Base-by-base conservation (phyloP, 2,113 vertebrate species). In the Formicarius rufipectus region DNA sequence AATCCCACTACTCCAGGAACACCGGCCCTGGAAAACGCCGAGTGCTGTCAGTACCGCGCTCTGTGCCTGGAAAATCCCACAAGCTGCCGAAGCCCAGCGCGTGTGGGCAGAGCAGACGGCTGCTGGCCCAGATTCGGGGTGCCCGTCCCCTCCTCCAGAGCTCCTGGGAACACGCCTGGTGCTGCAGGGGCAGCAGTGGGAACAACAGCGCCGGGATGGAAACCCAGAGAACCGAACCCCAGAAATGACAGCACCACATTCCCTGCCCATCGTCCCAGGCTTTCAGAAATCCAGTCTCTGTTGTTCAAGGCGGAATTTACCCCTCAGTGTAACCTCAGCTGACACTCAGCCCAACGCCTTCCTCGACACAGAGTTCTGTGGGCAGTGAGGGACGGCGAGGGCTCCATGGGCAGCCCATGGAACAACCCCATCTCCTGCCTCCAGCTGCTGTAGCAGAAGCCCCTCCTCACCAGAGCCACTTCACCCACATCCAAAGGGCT, bases 111-210 rank as follows among this genome's bases (percentile, higher is more conserved):
- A 4, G 47, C 14, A 30, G 44, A 15, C 0, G 2, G 1, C 35
- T 30, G 30, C n/a, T 4, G 0, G 62, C 55, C 8, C 67, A 7
- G 7, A 10, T 60, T 12, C 35, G 3, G 0, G 44, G 76, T 1
- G 1, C 27, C 8, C 1, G 2, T 9, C 25, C 33, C 59, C 59
- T 87, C 72, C 75, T 35, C 14, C 75, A 56, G 1, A 23, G 3
- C 75, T 21, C 25, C 9, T 0, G 1, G 49, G 68, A 33, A 40
- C 10, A 1, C 0, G 3, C 31, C 33, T 4, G 22, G 28, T 5
- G n/a, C 39, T 45, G 27, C 44, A 7, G 24, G 77, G 30, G 52
- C 80, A 80, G 40, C 59, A n/a, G 10, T 23, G 22, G 73, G 39
- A 83, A 18, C 21, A 10, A 25, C 3, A n/a, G 23, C 59, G 14